phyloP scores from a whole-genome alignment of 1,140 invertebrate species.

The Drosophila burlai region DNA sequence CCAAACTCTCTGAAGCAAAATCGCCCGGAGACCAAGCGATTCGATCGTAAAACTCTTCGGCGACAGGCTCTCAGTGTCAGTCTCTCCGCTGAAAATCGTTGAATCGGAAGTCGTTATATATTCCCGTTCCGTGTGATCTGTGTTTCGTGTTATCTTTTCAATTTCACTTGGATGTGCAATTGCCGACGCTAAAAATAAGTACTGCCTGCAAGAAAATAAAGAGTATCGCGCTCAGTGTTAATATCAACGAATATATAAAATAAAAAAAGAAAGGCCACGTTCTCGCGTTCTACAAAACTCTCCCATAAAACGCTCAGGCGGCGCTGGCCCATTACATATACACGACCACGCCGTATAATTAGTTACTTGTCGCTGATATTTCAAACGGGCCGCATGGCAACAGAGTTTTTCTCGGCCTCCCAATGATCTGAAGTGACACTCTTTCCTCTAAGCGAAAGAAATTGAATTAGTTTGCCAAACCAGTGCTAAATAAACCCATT shows the following conservation, averaged over 20 bases:
- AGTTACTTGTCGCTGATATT: conserved; percentile 49
- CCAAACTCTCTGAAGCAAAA: conserved; percentile 41
- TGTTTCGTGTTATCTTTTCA: conserved; percentile 51
- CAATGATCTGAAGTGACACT: conserved; percentile 33
- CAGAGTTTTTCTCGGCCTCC: conserved; percentile 7
- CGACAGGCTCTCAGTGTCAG: conserved; percentile 14
- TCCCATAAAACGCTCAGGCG: conserved; percentile 32
- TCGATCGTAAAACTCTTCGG: conserved; percentile 63
- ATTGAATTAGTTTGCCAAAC: neutral
- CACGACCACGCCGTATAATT: conserved; percentile 43
- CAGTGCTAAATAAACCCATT: conserved; percentile 9
- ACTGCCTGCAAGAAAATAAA: conserved; percentile 26
- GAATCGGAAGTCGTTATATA: conserved; percentile 38
- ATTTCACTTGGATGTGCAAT: conserved; percentile 74
- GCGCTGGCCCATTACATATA: conserved; percentile 47
- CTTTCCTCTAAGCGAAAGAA: conserved; percentile 7
- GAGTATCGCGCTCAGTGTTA: conserved; percentile 37
- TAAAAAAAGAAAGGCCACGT: conserved; percentile 60
- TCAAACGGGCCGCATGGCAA: conserved; percentile 42
- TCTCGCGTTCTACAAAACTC: conserved; percentile 57
- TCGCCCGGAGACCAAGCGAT: conserved; percentile 43
- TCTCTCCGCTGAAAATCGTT: conserved; percentile 32
- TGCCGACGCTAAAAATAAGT: conserved; percentile 67
- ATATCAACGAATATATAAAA: conserved; percentile 12
- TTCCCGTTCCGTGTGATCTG: conserved; percentile 20